Evolutionary conservation across 1,140 invertebrate species (phyloP).

Genomic region (Gonioctena quinquepunctata): DNA sequence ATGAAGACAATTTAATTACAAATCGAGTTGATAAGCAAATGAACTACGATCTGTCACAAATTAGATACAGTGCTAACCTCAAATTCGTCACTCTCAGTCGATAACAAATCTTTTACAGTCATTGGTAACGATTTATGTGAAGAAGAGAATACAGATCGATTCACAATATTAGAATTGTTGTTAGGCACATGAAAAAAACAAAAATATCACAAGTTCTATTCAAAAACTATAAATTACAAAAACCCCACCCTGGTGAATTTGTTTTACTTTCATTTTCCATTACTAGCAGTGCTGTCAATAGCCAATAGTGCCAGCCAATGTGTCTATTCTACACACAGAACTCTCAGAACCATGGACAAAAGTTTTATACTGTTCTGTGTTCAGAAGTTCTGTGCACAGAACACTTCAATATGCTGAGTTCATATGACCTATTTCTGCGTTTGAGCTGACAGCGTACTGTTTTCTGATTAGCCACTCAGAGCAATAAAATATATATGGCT

Average conservation of each 20-base stretch:
- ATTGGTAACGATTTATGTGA: not conserved
- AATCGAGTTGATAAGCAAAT: not conserved
- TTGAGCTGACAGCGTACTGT: no score
- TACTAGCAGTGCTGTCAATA: no score
- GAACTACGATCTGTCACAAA: conserved; percentile 26
- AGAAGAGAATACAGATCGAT: not conserved
- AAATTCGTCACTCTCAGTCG: conserved; percentile 24
- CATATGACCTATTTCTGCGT: no score
- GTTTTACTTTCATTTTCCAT: conserved; percentile 14
- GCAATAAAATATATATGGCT: no score
- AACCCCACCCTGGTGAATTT: conserved; percentile 27
- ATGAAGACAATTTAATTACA: conserved; percentile 8
- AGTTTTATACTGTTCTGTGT: no score
- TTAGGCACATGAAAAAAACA: not conserved
- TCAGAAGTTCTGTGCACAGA: no score
- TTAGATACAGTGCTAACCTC: conserved; percentile 25
- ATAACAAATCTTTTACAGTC: conserved; percentile 14
- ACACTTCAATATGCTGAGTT: no score
- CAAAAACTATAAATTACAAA: conserved; percentile 19
- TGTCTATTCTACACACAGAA: no score
- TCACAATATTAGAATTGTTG: not conserved
- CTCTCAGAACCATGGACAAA: no score
- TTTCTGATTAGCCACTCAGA: no score
- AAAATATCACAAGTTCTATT: conserved; percentile 12
- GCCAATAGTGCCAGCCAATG: no score